Evolutionary conservation across 2,888 invertebrate species (phyloP).

Genomic region (Troglohyphantes excavatus): DNA sequence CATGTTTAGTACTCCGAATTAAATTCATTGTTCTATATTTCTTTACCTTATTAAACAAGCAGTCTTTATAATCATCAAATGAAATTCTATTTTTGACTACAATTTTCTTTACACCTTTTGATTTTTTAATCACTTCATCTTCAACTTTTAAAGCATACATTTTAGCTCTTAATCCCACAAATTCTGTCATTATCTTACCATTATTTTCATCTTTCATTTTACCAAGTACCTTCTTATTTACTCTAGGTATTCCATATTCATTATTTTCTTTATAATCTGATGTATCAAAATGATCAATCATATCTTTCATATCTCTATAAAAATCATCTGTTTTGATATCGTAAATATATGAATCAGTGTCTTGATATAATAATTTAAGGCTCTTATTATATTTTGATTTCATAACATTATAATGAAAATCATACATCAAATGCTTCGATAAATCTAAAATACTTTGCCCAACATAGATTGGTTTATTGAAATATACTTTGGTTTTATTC

Average conservation of each 20-base stretch:
- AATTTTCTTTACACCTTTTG: conserved; percentile 63
- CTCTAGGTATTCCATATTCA: conserved; percentile 76
- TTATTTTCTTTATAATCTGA: conserved; percentile 81
- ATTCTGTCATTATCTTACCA: conserved; percentile 80
- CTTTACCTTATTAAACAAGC: not conserved
- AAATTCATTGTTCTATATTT: not conserved
- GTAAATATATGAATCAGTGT: conserved; percentile 54
- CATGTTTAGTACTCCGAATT: conserved; percentile 49
- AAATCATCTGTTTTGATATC: conserved; percentile 79
- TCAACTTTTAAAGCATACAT: conserved; percentile 23
- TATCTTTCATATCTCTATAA: conserved; percentile 80
- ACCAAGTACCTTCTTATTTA: conserved; percentile 81
- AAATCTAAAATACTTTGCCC: not conserved
- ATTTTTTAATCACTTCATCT: conserved; percentile 8
- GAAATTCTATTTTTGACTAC: conserved; percentile 16
- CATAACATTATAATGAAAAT: conserved; percentile 19
- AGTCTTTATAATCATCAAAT: conserved; percentile 43
- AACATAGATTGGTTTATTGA: not conserved
- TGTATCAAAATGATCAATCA: conserved; percentile 79
- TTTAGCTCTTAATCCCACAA: conserved; percentile 80
- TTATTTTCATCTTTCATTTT: conserved; percentile 81
- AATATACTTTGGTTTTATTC: conserved; percentile 80
- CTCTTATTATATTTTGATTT: conserved; percentile 28
- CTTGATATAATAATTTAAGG: conserved; percentile 74
- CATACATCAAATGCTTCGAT: not conserved